These are phyloP conservation scores for Drosophila obscura DNA, from an alignment of 1,140 invertebrate genomes.

Conservation along the genomic window DNA sequence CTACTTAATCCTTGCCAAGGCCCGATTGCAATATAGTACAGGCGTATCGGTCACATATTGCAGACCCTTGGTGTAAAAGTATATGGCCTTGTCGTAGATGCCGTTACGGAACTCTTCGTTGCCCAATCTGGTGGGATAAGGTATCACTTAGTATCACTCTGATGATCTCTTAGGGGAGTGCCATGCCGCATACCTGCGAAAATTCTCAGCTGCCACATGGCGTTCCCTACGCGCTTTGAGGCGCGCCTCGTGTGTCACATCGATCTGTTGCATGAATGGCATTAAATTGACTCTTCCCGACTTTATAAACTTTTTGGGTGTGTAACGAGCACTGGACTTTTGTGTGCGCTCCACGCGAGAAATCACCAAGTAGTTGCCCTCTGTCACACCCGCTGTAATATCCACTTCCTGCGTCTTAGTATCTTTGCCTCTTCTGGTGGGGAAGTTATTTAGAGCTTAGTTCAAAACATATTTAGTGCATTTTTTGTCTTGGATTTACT, in stretches of 20 bases:
- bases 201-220: constrained; percentile 34
- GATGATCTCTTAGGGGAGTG: not conserved
- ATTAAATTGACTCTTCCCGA: constrained; percentile 27
- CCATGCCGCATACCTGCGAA: constrained; percentile 32
- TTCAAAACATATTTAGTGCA: too few species aligned
- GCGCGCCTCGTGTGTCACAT: constrained; percentile 12
- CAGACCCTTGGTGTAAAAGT: constrained; percentile 36
- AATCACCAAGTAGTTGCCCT: constrained; percentile 18
- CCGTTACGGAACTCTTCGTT: constrained; percentile 48
- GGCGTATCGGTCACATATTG: constrained; percentile 51
- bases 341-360: constrained; percentile 1
- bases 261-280: constrained; percentile 54
- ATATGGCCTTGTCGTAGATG: constrained; percentile 46
- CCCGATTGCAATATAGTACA: constrained; percentile 54
- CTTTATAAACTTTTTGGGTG: not conserved
- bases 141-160: not conserved
- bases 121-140: constrained; percentile 31
- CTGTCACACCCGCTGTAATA: constrained; percentile 25
- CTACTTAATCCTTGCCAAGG: constrained; percentile 55
- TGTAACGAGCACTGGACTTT: not conserved
- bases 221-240: constrained; percentile 29
- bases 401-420: constrained; percentile 33
- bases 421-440: constrained; percentile 16
- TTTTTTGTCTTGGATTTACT: constrained; percentile 17
- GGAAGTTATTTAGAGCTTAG: too few species aligned